These are phyloP conservation scores for Formica exsecta DNA, from an alignment of 1,140 invertebrate genomes.

Conservation along the genomic window DNA sequence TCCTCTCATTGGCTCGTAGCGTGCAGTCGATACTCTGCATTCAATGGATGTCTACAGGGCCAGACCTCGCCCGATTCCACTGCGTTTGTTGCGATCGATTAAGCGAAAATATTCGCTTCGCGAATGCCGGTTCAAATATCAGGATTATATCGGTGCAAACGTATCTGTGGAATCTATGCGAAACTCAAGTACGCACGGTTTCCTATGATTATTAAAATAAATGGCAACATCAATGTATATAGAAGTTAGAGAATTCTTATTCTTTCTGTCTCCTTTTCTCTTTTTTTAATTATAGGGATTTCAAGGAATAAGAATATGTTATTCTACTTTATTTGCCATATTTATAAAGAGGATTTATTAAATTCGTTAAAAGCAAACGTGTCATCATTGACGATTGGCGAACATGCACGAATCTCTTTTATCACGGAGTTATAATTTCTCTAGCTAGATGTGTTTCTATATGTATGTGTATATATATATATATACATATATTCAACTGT, in stretches of 20 bases:
- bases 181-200: background rate
- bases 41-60: conserved; percentile 75
- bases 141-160: conserved; percentile 20
- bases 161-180: background rate
- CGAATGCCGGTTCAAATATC: conserved; percentile 42
- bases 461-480: background rate
- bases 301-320: background rate
- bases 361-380: conserved; percentile 19
- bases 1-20: conserved; percentile 78
- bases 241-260: background rate
- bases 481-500: conserved; percentile 19
- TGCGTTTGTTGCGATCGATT: conserved; percentile 79
- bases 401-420: background rate
- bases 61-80: conserved; percentile 61
- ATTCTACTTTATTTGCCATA: background rate
- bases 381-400: background rate
- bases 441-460: background rate
- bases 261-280: background rate
- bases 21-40: conserved; percentile 78
- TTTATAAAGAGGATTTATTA: conserved; percentile 24
- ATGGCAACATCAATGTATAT: no score
- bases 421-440: conserved; percentile 27
- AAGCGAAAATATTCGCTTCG: conserved; percentile 76
- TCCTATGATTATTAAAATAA: background rate
- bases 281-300: background rate